Evolutionary conservation across 2,113 vertebrate species (phyloP), one percentile per base, ranked within the genome.

Genomic region (Dasyornis broadbenti): DNA sequence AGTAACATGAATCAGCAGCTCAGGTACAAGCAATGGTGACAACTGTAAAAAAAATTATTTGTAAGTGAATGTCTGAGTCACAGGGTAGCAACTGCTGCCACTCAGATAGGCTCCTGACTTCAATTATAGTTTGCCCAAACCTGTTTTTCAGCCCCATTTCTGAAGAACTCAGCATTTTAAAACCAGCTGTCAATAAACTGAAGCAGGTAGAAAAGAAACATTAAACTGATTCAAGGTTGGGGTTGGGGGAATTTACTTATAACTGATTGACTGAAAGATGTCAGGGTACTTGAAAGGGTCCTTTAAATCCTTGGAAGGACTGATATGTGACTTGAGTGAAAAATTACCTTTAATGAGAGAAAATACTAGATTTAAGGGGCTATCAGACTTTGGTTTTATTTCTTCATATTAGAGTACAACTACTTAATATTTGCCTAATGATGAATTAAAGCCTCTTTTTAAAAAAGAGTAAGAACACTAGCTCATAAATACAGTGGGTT

Each of bases 1-100:
- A 7, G 23, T 42, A 60, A 60, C 49, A 84, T 64, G 65, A 40
- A 53, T 84, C 60, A 91, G 69, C 59, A 65, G 28, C 37, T 92
- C 47, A 64, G 69, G 52, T 75, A 71, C 44, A 64, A 92, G 65
- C 65, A 71, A 33, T 89, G 40, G 35, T 4, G 40, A 89, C 70
- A 89, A 57, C 59, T 69, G 45, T 56, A 95, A 96, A 89, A 91
- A 94, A 87, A 90, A 94, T 75, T 22, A 91, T 33, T 69, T 89
- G 2, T 54, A 76, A 86, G 69, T 61, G 83, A 92, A 92, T 8
- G 60, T 86, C 4, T 89, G 78, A 91, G 63, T 94, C 91, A 85
- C 61, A 64, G 42, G 27, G 37, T 23, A 84, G 80, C 31, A 49
- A 49, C n/a, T 28, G 53, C 37, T 52, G 47, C 52, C n/a, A 81